Percentiles rank a stretch among this genome's conserved stretches.
Conservation (phyloP, 2,113 vertebrate genomes). For the Burhinus bistriatus region DNA sequence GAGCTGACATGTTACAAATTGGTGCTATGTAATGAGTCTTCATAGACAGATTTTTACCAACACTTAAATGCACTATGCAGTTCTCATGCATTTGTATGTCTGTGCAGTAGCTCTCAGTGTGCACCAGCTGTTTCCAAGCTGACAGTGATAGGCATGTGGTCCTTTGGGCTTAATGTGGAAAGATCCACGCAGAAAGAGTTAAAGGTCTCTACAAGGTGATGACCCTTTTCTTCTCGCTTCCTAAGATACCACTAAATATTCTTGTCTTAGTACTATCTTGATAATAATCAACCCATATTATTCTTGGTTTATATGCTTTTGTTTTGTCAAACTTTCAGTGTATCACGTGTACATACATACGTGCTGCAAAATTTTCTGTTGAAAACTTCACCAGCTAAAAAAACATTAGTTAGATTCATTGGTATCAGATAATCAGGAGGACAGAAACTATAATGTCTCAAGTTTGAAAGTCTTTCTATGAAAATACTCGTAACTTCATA, state of each 20-base stretch:
- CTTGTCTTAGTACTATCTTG: background rate
- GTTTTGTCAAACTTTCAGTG: background rate
- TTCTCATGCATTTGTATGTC: background rate
- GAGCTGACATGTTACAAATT: background rate
- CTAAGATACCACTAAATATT: background rate
- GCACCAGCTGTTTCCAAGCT: background rate
- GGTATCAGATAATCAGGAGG: background rate
- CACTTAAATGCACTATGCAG: background rate
- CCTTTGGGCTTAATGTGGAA: background rate
- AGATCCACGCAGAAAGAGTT: background rate
- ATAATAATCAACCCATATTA: background rate
- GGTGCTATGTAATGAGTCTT: background rate
- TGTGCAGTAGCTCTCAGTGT: background rate
- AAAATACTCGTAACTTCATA: background rate
- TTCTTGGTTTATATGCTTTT: background rate
- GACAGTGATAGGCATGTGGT: background rate
- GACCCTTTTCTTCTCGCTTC: background rate
- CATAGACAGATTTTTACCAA: background rate
- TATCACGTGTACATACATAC: rapidly evolving
- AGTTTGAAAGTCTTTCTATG: background rate
- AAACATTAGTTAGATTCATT: background rate
- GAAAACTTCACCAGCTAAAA: background rate
- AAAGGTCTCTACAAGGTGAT: background rate
- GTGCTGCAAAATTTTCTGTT: background rate
- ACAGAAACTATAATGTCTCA: background rate